Conservation (phyloP, 2,888 invertebrate genomes). For the Pyrochroa serraticornis region DNA sequence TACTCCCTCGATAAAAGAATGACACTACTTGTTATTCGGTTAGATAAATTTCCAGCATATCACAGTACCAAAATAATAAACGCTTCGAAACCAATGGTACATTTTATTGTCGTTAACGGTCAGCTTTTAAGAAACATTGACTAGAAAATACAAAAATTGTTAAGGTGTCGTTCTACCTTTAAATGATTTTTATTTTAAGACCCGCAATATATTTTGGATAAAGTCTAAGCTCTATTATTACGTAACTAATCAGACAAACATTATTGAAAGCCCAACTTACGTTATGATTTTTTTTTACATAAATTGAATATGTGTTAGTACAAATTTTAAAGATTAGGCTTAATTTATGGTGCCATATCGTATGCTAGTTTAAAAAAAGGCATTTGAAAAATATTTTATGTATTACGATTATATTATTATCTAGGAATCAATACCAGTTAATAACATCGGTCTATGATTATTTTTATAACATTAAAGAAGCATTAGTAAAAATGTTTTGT, state of each 20-base stretch:
- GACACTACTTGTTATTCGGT: constrained; percentile 1
- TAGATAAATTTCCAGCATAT: constrained; percentile 41
- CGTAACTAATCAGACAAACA: constrained; percentile 45
- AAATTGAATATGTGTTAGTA: constrained; percentile 43
- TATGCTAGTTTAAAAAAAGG: constrained; percentile 50
- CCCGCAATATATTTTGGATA: constrained; percentile 41
- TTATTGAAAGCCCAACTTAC: constrained; percentile 50
- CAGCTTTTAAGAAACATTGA: constrained; percentile 42
- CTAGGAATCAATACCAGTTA: constrained; percentile 56
- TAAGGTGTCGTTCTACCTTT: constrained; percentile 24
- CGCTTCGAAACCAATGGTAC: constrained; percentile 39
- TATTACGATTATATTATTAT: constrained; percentile 46
- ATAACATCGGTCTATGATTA: constrained; percentile 33
- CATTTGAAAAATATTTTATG: constrained; percentile 55
- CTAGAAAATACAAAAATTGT: constrained; percentile 42
- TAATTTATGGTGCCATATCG: constrained; percentile 35
- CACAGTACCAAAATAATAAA: constrained; percentile 46
- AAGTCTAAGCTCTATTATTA: constrained; percentile 36
- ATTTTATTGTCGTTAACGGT: constrained; percentile 48
- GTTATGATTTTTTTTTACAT: constrained; percentile 43
- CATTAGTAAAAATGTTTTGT: constrained; percentile 44
- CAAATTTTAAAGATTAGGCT: constrained; percentile 40
- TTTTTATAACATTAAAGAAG: constrained; percentile 47
- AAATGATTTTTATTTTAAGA: constrained; percentile 29
- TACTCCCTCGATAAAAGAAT: too few relatives aligned